These are phyloP conservation scores for Dendroctonus valens DNA, from an alignment of 1,140 invertebrate genomes.

Conservation along the genomic window DNA sequence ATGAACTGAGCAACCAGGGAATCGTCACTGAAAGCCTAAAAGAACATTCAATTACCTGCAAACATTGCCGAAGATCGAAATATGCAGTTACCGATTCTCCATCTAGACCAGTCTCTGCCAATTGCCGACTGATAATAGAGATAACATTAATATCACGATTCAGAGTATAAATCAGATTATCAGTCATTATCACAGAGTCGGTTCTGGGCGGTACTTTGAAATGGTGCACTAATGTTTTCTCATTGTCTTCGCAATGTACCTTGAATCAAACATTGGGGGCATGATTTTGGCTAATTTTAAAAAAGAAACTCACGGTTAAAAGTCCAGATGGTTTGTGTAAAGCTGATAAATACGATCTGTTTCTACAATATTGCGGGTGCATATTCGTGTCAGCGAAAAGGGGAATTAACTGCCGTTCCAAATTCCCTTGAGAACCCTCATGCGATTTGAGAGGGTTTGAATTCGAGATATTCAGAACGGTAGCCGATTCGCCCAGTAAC, in stretches of 20 bases:
- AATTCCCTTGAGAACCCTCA: conserved; percentile 3
- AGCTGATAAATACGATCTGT: conserved; percentile 54
- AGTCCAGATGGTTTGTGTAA: conserved; percentile 54
- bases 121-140: conserved; percentile 60
- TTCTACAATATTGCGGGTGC: conserved; percentile 53
- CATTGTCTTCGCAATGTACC: conserved; percentile 64
- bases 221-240: conserved; percentile 64
- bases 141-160: conserved; percentile 54
- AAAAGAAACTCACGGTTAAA: conserved; percentile 50
- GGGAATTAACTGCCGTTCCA: conserved; percentile 46
- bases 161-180: conserved; percentile 61
- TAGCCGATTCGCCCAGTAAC: conserved; percentile 11
- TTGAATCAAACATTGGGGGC: conserved; percentile 32
- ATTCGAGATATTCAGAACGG: background rate
- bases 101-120: conserved; percentile 60
- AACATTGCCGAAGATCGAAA: background rate
- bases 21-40: conserved; percentile 57
- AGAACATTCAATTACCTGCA: conserved; percentile 8
- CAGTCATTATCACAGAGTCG: conserved; percentile 59
- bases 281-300: background rate
- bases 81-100: conserved; percentile 54
- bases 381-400: conserved; percentile 52
- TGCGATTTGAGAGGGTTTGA: background rate
- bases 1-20: conserved; percentile 57
- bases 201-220: conserved; percentile 66